Evolutionary conservation across 2,888 invertebrate genomes (phyloP), one percentile per base, ranked within the genome.

Genomic region (Mystacides longicornis): DNA sequence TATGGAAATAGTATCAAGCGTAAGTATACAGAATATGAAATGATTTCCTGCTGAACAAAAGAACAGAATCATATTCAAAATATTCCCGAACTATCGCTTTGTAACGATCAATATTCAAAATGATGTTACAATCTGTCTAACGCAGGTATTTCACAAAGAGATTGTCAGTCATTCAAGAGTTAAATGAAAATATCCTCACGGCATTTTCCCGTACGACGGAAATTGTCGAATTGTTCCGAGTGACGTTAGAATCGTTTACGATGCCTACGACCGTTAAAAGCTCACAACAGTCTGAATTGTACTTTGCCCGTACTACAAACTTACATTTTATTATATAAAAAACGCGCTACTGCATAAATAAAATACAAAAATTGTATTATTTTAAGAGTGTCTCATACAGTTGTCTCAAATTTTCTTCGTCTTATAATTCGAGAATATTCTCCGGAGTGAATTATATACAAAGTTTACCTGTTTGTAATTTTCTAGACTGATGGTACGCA

Each of bases 281-380:
- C 51, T 18, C 33, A 45, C 51, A 51, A 51, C 51, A 51, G 51
- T 51, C 51, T 51, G 51, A 23, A 43, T 43, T 45, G 43, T 37
- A 51, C 51, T 19, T 51, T 51, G 23, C 51, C 37, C 51, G 51
- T 37, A 20, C n/a, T n/a, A n/a, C 16, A 51, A 51, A 43, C 51
- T 43, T 51, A 43, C 49, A 33, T 21, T 22, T 23, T 43, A 43
- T 23, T 21, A 31, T 19, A 18, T 51, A 23, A 5, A 14, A 31
- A 45, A 45, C 45, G 45, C 45, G 45, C 5, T 37, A 7, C 16
- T 37, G 37, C 14, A 37, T 7, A 7, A 3, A 37, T 7, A 37
- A 7, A 37, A 37, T 16, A 37, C 37, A 27, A 7, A 37, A 37
- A 3, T 37, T 4, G 37, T 37, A 37, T 14, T n/a, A n/a, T n/a